Conservation (phyloP, 2,113 vertebrate species). For the Progne subis region DNA sequence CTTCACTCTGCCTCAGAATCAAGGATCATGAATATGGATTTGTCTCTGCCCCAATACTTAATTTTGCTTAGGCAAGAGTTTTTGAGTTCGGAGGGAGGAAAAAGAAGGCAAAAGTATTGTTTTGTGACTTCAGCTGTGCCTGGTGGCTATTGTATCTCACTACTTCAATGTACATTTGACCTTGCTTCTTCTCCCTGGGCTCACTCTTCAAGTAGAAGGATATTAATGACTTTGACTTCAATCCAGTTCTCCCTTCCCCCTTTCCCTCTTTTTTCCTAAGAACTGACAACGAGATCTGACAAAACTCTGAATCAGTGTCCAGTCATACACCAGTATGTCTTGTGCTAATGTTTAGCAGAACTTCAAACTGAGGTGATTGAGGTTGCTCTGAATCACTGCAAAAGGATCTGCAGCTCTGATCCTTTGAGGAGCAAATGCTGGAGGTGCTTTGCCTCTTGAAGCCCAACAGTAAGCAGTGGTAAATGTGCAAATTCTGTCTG, state of each 20-base stretch:
- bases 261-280: neutral
- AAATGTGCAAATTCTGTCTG: neutral
- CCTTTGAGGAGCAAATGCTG: neutral
- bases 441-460: neutral
- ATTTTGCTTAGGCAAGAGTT: neutral
- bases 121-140: neutral
- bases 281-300: neutral
- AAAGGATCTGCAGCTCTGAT: neutral
- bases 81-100: neutral
- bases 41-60: neutral
- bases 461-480: neutral
- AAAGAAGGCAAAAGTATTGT: neutral
- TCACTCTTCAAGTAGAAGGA: neutral
- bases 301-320: constrained; percentile 5
- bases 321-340: neutral
- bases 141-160: neutral
- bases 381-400: neutral
- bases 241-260: neutral
- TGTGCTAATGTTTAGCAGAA: neutral
- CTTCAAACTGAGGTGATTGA: neutral
- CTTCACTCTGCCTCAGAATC: neutral
- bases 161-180: neutral
- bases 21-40: neutral
- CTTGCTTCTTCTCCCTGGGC: neutral
- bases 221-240: neutral